Percentiles rank a stretch among this genome's conserved stretches.
phyloP scores from a whole-genome alignment of 2,888 invertebrate genomes.

The Thymelicus lineola region DNA sequence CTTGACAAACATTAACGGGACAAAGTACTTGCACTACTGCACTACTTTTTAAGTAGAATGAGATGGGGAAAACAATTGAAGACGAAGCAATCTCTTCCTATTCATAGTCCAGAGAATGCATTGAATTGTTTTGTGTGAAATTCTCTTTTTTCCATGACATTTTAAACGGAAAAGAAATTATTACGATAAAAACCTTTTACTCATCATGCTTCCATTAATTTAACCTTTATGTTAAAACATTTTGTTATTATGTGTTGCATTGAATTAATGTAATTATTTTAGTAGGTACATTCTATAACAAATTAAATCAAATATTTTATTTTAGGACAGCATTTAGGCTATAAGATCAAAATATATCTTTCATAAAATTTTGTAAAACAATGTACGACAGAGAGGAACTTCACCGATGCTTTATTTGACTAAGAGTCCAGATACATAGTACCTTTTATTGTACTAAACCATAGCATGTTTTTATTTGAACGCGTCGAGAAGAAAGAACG shows the following conservation, averaged over 20 bases:
- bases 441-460: no score
- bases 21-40: slow-evolving; percentile 4
- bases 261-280: no score
- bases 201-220: background rate
- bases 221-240: no score
- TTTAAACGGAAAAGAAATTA: slow-evolving; percentile 7
- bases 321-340: no score
- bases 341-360: no score
- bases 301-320: no score
- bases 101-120: slow-evolving; percentile 11
- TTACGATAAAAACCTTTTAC: background rate
- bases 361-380: no score
- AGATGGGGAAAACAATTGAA: slow-evolving; percentile 15
- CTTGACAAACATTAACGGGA: slow-evolving; percentile 44
- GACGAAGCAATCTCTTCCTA: slow-evolving; percentile 19
- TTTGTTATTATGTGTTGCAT: no score
- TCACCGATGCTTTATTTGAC: no score
- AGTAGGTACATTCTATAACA: no score
- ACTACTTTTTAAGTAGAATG: slow-evolving; percentile 14
- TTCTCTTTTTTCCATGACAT: slow-evolving; percentile 3
- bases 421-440: no score
- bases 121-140: slow-evolving; percentile 7
- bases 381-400: no score
- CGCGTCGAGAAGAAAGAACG: background rate
- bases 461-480: slow-evolving; percentile 4